These are phyloP conservation scores for Chouioia cunea DNA, from an alignment of 2,888 invertebrate genomes.

Conservation along the genomic window DNA sequence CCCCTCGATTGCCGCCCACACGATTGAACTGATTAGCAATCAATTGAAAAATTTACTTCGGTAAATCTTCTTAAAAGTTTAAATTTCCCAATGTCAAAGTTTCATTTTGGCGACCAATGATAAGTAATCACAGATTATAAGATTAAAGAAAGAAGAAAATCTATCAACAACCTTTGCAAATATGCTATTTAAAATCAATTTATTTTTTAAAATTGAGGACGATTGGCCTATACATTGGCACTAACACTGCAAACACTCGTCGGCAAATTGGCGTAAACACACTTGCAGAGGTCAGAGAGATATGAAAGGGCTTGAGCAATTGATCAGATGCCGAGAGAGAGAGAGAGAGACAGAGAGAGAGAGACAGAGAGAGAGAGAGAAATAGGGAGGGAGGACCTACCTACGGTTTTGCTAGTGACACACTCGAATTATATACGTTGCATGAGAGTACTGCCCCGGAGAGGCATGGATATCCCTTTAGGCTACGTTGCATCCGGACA, in stretches of 20 bases:
- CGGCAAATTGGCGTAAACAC: too few species aligned
- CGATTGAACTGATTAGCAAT: too few species aligned
- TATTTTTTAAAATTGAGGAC: too few species aligned
- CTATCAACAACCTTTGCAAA: too few species aligned
- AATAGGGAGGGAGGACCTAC: constrained; percentile 5
- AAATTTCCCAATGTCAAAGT: not conserved
- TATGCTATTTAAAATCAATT: too few species aligned
- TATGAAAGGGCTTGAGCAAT: constrained; percentile 7
- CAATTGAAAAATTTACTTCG: not conserved
- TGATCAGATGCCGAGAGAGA: constrained; percentile 6
- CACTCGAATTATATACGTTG: constrained; percentile 25
- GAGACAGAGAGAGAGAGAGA: too few species aligned
- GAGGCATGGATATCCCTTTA: constrained; percentile 20
- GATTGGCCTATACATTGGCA: too few species aligned
- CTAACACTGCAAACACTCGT: too few species aligned
- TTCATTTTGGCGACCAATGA: not conserved
- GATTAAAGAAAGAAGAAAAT: too few species aligned
- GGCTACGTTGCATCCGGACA: not conserved
- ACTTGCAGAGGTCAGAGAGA: too few species aligned
- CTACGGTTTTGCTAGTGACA: constrained; percentile 33
- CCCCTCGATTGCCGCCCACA: too few species aligned
- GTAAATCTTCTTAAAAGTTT: constrained; percentile 15
- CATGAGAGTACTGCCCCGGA: not conserved
- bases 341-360: not conserved
- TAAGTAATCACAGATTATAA: too few species aligned